phyloP scores from a whole-genome alignment of 2,888 invertebrate species.

The Ecliptopera silaceata region DNA sequence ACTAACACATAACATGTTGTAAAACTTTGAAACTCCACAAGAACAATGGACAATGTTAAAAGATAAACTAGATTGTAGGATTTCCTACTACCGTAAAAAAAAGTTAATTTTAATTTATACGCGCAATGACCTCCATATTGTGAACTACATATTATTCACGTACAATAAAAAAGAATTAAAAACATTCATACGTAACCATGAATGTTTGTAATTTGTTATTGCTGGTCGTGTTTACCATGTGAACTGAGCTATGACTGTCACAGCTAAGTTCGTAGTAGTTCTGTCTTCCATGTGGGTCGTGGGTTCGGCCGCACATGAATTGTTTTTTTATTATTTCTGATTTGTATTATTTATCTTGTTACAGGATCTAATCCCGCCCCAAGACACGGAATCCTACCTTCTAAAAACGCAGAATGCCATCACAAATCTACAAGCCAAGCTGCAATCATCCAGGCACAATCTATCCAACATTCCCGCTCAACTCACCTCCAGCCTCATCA shows the following conservation, averaged over 20 bases:
- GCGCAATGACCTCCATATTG: background rate
- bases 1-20: constrained; percentile 7
- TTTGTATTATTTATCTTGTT: constrained; percentile 47
- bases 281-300: no score
- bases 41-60: no score
- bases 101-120: constrained; percentile 3
- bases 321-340: background rate
- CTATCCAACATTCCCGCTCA: constrained; percentile 61
- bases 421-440: constrained; percentile 83
- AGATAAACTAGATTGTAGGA: background rate
- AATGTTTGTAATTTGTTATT: background rate
- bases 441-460: constrained; percentile 69
- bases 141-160: background rate
- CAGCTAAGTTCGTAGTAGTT: no score
- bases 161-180: background rate
- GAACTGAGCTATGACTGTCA: no score
- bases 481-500: constrained; percentile 71
- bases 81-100: constrained; percentile 12
- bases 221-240: no score
- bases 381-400: constrained; percentile 82
- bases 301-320: no score
- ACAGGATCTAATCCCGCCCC: constrained; percentile 76
- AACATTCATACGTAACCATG: background rate
- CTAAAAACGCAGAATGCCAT: constrained; percentile 85
- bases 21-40: constrained; percentile 6